Evolutionary conservation across 2,113 vertebrate genomes (phyloP), one percentile per base, ranked within the genome.

Genomic region (Scalopus aquaticus): DNA sequence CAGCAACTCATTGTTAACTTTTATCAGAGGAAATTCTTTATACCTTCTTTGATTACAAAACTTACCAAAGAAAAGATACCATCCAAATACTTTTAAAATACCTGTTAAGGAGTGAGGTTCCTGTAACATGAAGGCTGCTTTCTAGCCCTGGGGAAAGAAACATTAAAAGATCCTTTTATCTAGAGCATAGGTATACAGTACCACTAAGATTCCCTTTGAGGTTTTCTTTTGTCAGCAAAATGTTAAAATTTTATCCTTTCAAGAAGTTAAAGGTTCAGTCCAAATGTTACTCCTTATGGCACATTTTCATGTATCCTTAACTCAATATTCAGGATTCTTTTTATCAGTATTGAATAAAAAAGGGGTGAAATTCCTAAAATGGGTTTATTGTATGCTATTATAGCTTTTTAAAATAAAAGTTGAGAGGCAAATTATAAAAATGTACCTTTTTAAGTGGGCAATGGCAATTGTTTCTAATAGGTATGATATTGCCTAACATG

Each of bases 21-120:
- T 7, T 81, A 73, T 79, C 39, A 82, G 49, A 92, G 35, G 37
- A 91, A 87, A 35, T 84, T 92, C 51, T 84, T 88, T 77, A 88
- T 56, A 56, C 81, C 64, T 91, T 93, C 74, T 84, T 86, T 87
- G 67, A 79, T 86, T 80, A 91, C 20, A 94, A 86, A 93, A 74
- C 74, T 96, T 96, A 97, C 94, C 96, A 97, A 97, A 97, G 95
- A 97, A 95, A 94, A 95, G 83, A 6, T 93, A 93, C 60, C 67
- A 65, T 91, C 86, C 88, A 97, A 93, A 95, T 93, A 81, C 78
- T 93, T 95, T 92, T 76, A 89, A 92, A 93, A 30, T 56, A 93
- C 44, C 19, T 81, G 10, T 84, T 82, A 89, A 93, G 58, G 51
- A 93, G 76, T 87, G 17, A 86, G 24, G 12, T 9, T 13, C 44